These are phyloP conservation scores for Hippocampus abdominalis DNA, from an alignment of 2,113 vertebrate species.

Conservation along the genomic window DNA sequence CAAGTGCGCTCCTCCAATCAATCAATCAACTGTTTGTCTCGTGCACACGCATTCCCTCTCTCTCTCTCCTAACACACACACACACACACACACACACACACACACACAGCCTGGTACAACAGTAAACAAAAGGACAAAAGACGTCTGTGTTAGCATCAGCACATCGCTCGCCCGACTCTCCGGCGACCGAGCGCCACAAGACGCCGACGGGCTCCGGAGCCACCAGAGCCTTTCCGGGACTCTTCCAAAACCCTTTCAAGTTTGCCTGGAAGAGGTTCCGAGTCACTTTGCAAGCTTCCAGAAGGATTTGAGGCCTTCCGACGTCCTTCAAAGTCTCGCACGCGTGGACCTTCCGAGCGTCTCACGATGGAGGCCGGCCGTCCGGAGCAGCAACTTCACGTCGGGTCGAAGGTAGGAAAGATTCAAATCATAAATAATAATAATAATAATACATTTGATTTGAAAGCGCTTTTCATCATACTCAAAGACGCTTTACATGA, in stretches of 20 bases:
- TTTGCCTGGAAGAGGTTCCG: not conserved
- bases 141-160: slow-evolving; percentile 40
- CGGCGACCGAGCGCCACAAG: slow-evolving; percentile 10
- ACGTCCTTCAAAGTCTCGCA: not conserved
- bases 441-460: no score
- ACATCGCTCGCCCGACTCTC: slow-evolving; percentile 45
- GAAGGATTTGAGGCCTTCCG: not conserved
- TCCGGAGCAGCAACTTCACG: slow-evolving; percentile 47
- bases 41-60: not conserved
- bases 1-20: not conserved
- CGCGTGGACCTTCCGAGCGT: not conserved
- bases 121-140: slow-evolving; percentile 63
- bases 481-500: no score
- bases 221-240: slow-evolving; percentile 7
- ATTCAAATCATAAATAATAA: no score
- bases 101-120: slow-evolving; percentile 56
- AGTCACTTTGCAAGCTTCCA: not conserved
- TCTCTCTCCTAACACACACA: not conserved
- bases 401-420: slow-evolving; percentile 57
- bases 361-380: slow-evolving; percentile 61
- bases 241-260: not conserved
- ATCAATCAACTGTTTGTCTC: not conserved
- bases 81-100: slow-evolving; percentile 4
- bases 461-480: no score
- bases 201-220: not conserved